Conservation (phyloP, 2,888 invertebrate species). For the Graphium colonna region DNA sequence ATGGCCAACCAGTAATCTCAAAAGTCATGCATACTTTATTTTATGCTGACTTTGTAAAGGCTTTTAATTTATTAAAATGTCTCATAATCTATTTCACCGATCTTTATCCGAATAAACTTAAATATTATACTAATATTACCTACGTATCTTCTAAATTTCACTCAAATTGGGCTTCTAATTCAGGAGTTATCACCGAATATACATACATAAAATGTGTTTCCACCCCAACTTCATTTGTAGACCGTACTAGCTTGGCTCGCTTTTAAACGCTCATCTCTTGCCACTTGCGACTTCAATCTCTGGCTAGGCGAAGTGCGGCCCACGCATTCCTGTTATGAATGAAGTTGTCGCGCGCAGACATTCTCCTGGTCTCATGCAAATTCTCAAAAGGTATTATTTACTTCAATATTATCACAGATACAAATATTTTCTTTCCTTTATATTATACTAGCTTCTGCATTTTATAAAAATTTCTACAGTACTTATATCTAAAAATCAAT, state of each 20-base stretch:
- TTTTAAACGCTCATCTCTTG: not conserved
- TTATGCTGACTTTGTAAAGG: not conserved
- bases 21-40: not conserved
- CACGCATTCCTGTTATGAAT: conserved; percentile 16
- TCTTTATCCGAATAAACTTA: not conserved
- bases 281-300: conserved; percentile 1
- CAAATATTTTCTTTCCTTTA: too few relatives aligned
- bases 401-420: not conserved
- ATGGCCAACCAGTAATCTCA: not conserved
- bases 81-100: not conserved
- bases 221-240: too few relatives aligned
- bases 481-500: too few relatives aligned
- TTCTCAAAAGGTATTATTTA: not conserved
- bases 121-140: too few relatives aligned
- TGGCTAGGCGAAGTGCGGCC: conserved; percentile 6
- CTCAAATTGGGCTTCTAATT: too few relatives aligned
- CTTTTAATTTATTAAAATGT: too few relatives aligned
- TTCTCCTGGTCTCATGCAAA: not conserved
- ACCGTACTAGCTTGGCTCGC: not conserved
- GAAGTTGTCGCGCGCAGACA: not conserved
- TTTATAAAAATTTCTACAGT: too few relatives aligned
- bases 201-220: too few relatives aligned
- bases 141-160: not conserved
- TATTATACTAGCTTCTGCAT: too few relatives aligned
- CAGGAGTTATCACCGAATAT: too few relatives aligned